A percentile compares a stretch with the other conserved stretches of the same genome.
These are phyloP conservation scores for Mamestra configurata DNA, from an alignment of 1,140 invertebrate species.

Conservation along the genomic window DNA sequence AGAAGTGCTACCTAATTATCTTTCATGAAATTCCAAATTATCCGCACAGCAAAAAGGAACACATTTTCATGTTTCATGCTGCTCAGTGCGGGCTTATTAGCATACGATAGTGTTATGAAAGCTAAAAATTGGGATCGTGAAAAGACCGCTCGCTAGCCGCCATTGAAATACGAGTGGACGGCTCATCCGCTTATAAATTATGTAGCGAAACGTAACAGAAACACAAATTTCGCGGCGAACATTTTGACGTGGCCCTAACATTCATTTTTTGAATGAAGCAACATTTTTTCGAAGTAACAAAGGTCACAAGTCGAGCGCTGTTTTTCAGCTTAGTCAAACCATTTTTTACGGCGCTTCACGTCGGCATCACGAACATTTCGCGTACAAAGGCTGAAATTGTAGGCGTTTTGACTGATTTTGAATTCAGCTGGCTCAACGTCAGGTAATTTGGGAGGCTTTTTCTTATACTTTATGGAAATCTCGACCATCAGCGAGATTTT, in stretches of 20 bases:
- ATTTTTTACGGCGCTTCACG: constrained; percentile 33
- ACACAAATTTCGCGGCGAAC: constrained; percentile 55
- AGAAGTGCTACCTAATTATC: constrained; percentile 21
- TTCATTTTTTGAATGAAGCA: constrained; percentile 53
- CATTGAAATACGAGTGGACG: constrained; percentile 63
- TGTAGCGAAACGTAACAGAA: constrained; percentile 62
- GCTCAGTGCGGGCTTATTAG: constrained; percentile 66
- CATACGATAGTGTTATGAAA: constrained; percentile 68
- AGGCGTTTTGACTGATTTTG: constrained; percentile 42
- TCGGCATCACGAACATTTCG: constrained; percentile 20
- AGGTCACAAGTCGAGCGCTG: constrained; percentile 26
- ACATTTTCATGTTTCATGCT: constrained; percentile 55
- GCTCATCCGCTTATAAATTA: constrained; percentile 70
- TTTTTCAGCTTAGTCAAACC: constrained; percentile 37
- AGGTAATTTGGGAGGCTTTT: constrained; percentile 42
- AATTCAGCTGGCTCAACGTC: constrained; percentile 41
- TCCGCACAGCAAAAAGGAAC: constrained; percentile 40
- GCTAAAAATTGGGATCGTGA: constrained; percentile 65
- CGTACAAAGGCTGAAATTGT: constrained; percentile 24
- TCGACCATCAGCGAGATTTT: constrained; percentile 24
- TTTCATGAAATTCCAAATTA: constrained; percentile 23
- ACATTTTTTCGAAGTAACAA: constrained; percentile 29
- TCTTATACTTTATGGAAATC: constrained; percentile 42
- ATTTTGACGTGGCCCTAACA: constrained; percentile 51
- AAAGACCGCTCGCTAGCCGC: constrained; percentile 58